These are phyloP conservation scores for Platycnemis pennipes DNA, from an alignment of 2,888 invertebrate species.

Conservation along the genomic window DNA sequence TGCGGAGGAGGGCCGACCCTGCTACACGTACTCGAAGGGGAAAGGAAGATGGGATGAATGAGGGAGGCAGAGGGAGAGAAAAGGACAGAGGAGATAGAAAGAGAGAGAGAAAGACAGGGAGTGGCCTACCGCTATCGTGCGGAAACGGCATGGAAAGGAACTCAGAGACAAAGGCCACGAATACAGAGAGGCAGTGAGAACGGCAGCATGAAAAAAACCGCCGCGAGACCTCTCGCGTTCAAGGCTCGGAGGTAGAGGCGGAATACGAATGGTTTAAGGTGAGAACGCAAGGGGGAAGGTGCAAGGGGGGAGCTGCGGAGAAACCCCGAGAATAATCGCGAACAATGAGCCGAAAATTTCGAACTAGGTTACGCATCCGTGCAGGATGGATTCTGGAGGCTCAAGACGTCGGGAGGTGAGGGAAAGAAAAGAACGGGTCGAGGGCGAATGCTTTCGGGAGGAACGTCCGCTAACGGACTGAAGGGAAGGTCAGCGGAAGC, in stretches of 20 bases:
- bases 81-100: background rate
- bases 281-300: background rate
- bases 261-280: background rate
- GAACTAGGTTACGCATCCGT: constrained; percentile 5
- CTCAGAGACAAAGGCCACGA: constrained; percentile 2
- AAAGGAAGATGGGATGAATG: background rate
- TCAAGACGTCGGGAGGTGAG: background rate
- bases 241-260: background rate
- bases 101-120: background rate
- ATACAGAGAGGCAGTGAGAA: background rate
- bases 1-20: background rate
- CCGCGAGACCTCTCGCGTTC: background rate
- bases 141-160: background rate
- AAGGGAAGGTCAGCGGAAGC: background rate
- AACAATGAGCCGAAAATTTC: constrained; percentile 15
- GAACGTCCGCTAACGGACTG: background rate
- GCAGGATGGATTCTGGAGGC: background rate
- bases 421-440: background rate
- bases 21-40: background rate
- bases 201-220: background rate
- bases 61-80: background rate
- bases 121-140: background rate
- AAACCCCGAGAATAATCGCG: background rate
- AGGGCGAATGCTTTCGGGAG: background rate
- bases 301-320: background rate